Base-by-base conservation (phyloP, 2,113 vertebrate species). In the Bos indicus region DNA sequence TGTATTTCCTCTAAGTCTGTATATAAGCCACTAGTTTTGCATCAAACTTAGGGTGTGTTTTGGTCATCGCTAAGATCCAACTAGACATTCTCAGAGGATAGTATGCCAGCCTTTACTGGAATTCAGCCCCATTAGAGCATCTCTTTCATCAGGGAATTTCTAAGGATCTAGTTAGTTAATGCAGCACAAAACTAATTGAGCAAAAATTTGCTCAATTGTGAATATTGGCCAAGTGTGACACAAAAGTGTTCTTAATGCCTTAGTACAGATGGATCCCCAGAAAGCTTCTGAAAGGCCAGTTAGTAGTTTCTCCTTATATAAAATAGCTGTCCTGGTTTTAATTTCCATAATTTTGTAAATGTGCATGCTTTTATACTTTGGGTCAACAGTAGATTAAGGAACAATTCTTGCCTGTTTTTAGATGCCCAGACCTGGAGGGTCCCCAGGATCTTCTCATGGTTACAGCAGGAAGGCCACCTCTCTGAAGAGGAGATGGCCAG, bases 401-500 rank as follows among this genome's bases (percentile, higher is more conserved):
- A 60, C 36, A 57, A 5, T 40, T 40, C 48, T 84, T 81, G 21
- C 67, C 88, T 91, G 3, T 85, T 97, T 98, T 51, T 98, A 99
- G 99, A 99, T 92, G 99, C 99, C 23, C 98, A 98, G 30, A 99
- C 97, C 8, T 99, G 99, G 99, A 99, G 98, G 98, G 98, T 99
- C 97, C 99, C 99, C 0, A 96, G 98, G 0, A 98, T 99, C 90
- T 99, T 99, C 83, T 99, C 99, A 30, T 99, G 99, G 99, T 99
- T 99, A 17, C 99, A 99, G 88, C 98, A 98, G 77, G 99, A 99
- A 95, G 99, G 99, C 19, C 97, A 97, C 11, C 98, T 99, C 56
- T 99, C 99, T 0, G 99, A 99, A 97, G 99, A 99, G 88, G 99
- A 99, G 98, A 99, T 99, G 99, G 98, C 98, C 90, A 99, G 99